Evolutionary conservation across 2,797 vertebrate genomes (phyloP).

Genomic region (Aselliscus stoliczkanus): DNA sequence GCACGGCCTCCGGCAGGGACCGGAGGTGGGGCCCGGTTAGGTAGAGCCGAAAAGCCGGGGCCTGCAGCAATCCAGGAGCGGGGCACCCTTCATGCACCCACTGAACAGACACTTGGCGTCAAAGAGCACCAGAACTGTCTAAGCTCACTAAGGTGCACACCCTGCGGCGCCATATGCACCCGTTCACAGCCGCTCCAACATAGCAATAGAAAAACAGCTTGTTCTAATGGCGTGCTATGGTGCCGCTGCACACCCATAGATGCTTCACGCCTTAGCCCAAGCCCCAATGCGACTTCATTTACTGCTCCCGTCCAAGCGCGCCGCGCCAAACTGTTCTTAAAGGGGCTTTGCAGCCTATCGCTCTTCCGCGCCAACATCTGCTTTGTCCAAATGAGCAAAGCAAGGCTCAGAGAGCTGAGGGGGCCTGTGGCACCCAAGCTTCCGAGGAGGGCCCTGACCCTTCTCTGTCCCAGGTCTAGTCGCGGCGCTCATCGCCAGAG

Average conservation of each 20-base stretch:
- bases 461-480: too few species aligned
- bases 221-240: background rate
- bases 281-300: background rate
- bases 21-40: background rate
- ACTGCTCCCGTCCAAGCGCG: rapidly evolving
- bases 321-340: background rate
- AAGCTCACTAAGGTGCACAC: background rate
- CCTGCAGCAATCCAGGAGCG: background rate
- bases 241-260: rapidly evolving
- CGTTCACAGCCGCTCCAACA: background rate
- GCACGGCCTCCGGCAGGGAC: background rate
- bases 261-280: background rate
- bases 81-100: background rate
- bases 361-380: background rate
- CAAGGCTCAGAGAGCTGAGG: background rate
- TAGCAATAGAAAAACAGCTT: background rate
- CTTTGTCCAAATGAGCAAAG: background rate
- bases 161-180: background rate
- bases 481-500: rapidly evolving
- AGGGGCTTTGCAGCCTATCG: background rate
- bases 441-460: background rate
- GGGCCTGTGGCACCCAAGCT: background rate
- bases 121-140: background rate
- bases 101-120: background rate
- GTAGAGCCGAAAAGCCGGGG: background rate